Evolutionary conservation across 2,888 invertebrate genomes (phyloP).

Genomic region (Saturnia pavonia): DNA sequence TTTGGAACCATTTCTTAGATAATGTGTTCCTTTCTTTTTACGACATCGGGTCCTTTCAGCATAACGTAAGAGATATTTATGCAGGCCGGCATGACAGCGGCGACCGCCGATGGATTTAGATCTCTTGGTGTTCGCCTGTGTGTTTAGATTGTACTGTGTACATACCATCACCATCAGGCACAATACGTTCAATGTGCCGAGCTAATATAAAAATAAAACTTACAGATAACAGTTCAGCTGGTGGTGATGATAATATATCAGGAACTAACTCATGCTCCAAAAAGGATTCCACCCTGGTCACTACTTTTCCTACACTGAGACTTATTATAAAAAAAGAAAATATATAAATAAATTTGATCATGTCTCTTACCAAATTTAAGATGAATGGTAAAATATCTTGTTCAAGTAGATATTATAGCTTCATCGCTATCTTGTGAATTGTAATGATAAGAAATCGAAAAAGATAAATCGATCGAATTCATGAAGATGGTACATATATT

Average conservation of each 20-base stretch:
- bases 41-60: too few relatives aligned
- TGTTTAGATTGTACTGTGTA: too few relatives aligned
- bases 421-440: neutral
- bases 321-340: neutral
- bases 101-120: too few relatives aligned
- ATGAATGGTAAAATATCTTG: neutral
- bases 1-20: too few relatives aligned
- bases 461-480: neutral
- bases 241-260: conserved; percentile 27
- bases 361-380: conserved; percentile 1
- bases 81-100: too few relatives aligned
- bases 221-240: conserved; percentile 27
- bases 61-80: too few relatives aligned
- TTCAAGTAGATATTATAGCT: neutral
- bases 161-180: too few relatives aligned
- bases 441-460: neutral
- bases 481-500: neutral
- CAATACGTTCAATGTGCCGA: too few relatives aligned
- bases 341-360: neutral
- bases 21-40: too few relatives aligned
- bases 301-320: neutral
- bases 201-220: too few relatives aligned
- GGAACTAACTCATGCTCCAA: conserved; percentile 30
- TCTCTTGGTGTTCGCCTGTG: too few relatives aligned
- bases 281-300: conserved; percentile 41